These are phyloP conservation scores for Leptinotarsa lineolata DNA, from an alignment of 1,140 invertebrate genomes.

Conservation along the genomic window DNA sequence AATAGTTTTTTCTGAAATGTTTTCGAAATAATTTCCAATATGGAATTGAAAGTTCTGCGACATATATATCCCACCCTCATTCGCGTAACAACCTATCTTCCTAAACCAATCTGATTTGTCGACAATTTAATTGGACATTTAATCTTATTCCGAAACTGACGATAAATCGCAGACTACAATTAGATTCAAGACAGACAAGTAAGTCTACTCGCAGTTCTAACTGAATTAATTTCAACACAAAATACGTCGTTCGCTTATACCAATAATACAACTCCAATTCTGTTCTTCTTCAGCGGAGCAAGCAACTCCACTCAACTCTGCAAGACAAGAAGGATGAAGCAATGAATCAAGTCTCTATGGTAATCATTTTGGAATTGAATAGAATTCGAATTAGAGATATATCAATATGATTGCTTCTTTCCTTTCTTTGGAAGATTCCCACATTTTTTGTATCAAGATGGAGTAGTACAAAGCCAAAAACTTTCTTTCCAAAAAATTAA, in stretches of 20 bases:
- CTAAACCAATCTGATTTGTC: conserved; percentile 23
- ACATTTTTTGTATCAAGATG: too few species aligned
- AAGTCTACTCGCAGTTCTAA: not conserved
- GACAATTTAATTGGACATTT: conserved; percentile 28
- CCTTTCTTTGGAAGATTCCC: too few species aligned
- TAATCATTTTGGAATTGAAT: not conserved
- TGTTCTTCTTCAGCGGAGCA: not conserved
- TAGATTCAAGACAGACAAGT: conserved; percentile 8
- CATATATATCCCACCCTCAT: too few species aligned
- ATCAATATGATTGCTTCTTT: too few species aligned
- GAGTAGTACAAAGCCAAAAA: too few species aligned
- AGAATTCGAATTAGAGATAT: not conserved
- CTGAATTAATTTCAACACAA: not conserved
- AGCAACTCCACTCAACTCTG: not conserved
- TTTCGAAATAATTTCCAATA: too few species aligned
- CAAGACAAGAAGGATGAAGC: not conserved
- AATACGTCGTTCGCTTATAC: not conserved
- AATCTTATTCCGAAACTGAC: conserved; percentile 17
- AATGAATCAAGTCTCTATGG: not conserved
- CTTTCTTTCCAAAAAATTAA: too few species aligned
- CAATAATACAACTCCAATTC: not conserved
- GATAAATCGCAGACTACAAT: conserved; percentile 13
- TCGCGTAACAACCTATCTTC: not conserved
- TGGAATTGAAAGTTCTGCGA: too few species aligned
- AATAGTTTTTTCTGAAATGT: too few species aligned